Conservation (phyloP, 1,140 invertebrate genomes). For the Drosophila carrolli region DNA sequence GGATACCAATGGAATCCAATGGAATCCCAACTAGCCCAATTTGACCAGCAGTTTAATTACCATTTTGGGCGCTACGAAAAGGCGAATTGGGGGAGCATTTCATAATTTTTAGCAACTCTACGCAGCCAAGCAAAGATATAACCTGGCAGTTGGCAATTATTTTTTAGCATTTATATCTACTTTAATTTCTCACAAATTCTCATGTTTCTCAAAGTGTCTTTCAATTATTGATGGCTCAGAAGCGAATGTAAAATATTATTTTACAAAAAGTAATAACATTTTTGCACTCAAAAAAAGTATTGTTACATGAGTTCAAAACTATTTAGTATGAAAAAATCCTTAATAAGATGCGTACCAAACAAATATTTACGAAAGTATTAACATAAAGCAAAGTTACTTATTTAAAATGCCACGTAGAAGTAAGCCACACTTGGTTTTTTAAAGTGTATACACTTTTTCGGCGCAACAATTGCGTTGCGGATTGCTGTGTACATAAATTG, state of each 20-base stretch:
- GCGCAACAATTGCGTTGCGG: too few species aligned
- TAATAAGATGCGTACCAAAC: too few species aligned
- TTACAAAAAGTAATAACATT: too few species aligned
- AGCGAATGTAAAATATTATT: background rate
- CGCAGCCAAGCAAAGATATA: slow-evolving; percentile 25
- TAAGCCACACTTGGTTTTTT: too few species aligned
- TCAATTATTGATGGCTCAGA: background rate
- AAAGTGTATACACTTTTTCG: too few species aligned
- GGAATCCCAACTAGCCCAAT: slow-evolving; percentile 41
- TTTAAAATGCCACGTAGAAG: too few species aligned
- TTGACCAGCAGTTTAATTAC: slow-evolving; percentile 75
- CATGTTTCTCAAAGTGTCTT: background rate
- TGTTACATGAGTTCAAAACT: too few species aligned
- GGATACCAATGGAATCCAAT: slow-evolving; percentile 13
- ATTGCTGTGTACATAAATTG: too few species aligned
- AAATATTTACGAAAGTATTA: too few species aligned
- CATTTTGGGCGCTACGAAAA: slow-evolving; percentile 44
- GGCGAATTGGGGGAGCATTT: slow-evolving; percentile 45
- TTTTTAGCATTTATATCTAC: slow-evolving; percentile 43
- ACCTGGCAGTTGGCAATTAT: slow-evolving; percentile 58
- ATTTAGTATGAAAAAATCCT: too few species aligned
- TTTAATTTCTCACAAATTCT: background rate
- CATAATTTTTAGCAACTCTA: slow-evolving; percentile 71
- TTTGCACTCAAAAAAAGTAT: too few species aligned
- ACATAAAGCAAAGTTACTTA: too few species aligned